Evolutionary conservation across 1,140 invertebrate genomes (phyloP).

Genomic region (Pantala flavescens): DNA sequence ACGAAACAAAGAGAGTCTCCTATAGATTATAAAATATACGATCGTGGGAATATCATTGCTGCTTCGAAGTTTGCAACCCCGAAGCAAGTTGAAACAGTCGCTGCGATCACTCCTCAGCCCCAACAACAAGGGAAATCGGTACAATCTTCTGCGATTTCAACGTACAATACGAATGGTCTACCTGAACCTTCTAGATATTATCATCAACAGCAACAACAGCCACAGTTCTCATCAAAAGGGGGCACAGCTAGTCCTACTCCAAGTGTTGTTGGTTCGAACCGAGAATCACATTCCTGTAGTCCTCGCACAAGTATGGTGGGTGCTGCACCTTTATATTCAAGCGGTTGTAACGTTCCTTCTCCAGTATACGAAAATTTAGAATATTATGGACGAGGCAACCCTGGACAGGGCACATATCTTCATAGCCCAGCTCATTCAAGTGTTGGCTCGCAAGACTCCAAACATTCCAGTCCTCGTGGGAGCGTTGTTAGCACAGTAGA

Average conservation of each 20-base stretch:
- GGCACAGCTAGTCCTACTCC: conserved; percentile 25
- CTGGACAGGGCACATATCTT: conserved; percentile 32
- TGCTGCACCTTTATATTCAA: conserved; percentile 26
- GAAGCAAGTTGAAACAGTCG: conserved; percentile 51
- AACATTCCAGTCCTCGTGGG: conserved; percentile 40
- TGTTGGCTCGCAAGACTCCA: conserved; percentile 40
- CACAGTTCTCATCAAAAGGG: conserved; percentile 23
- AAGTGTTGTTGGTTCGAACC: conserved; percentile 42
- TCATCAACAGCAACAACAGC: conserved; percentile 19
- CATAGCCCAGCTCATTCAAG: conserved; percentile 38
- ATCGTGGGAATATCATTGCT: conserved; percentile 53
- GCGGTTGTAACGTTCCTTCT: conserved; percentile 37
- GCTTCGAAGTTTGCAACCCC: conserved; percentile 65
- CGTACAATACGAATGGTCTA: conserved; percentile 19
- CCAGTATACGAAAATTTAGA: conserved; percentile 74
- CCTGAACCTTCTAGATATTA: conserved; percentile 12
- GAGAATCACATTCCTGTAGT: conserved; percentile 45
- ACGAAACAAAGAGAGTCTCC: conserved; percentile 20
- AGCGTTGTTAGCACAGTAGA: conserved; percentile 31
- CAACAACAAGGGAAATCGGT: conserved; percentile 24
- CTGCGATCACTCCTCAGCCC: conserved; percentile 20
- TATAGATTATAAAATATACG: conserved; percentile 50
- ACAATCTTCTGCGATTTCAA: conserved; percentile 23
- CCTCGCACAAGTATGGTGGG: conserved; percentile 42
- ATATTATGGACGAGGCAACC: conserved; percentile 47